Evolutionary conservation across 1,140 invertebrate species (phyloP).

Genomic region (Drosophila bifasciata): DNA sequence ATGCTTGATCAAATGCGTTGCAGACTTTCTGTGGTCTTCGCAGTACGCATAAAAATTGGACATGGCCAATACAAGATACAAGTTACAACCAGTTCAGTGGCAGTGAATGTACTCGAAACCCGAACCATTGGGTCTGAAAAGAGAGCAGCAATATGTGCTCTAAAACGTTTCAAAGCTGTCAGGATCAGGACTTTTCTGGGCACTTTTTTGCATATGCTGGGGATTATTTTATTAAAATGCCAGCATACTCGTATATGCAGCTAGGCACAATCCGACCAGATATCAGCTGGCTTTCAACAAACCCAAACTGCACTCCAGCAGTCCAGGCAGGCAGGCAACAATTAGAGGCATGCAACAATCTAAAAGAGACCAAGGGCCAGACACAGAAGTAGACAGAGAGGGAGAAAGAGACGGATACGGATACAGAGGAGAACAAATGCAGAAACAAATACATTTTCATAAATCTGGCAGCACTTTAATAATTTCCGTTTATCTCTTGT

Average conservation of each 20-base stretch:
- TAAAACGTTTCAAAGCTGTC: conserved; percentile 14
- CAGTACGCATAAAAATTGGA: conserved; percentile 6
- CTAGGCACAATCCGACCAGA: conserved; percentile 26
- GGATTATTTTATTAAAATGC: conserved; percentile 16
- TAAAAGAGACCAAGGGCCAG: neutral
- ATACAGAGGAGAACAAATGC: neutral
- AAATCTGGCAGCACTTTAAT: conserved; percentile 81
- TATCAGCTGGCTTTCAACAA: conserved; percentile 35
- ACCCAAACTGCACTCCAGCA: conserved; percentile 41
- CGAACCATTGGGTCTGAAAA: neutral
- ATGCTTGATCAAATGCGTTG: conserved; percentile 2
- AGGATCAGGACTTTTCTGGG: neutral
- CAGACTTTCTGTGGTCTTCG: neutral
- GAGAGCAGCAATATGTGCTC: conserved; percentile 17
- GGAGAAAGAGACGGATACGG: neutral
- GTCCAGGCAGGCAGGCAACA: neutral
- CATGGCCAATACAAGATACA: conserved; percentile 9
- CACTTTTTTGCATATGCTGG: neutral
- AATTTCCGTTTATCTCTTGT: conserved; percentile 78
- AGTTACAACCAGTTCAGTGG: neutral
- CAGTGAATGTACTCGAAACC: neutral
- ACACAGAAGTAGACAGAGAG: neutral
- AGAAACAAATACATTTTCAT: conserved; percentile 69
- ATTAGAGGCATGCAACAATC: too few relatives aligned
- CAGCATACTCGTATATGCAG: conserved; percentile 50